phyloP scores from a whole-genome alignment of 1,140 invertebrate species.

The Neodiprion virginianus region DNA sequence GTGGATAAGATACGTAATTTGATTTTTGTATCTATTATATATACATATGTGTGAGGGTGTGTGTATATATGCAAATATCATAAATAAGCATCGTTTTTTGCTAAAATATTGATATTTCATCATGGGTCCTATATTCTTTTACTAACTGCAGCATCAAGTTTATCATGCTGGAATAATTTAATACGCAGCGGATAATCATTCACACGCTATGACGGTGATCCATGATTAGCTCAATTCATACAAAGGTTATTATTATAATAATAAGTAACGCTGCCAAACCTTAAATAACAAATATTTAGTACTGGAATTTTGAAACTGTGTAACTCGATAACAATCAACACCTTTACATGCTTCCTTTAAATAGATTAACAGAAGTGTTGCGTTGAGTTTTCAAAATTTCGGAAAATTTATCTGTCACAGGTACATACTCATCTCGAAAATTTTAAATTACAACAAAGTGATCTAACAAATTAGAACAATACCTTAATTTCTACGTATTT shows the following conservation, averaged over 20 bases:
- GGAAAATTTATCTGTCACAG: neutral
- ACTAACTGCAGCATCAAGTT: neutral
- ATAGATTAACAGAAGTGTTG: neutral
- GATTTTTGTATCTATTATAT: neutral
- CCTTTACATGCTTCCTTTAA: neutral
- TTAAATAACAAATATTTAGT: neutral
- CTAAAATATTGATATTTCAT: neutral
- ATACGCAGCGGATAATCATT: no score
- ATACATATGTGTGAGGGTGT: no score
- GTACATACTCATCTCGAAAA: neutral
- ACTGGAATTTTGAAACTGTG: neutral
- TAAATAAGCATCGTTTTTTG: neutral
- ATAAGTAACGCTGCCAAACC: neutral
- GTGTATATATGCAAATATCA: no score
- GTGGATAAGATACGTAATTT: neutral
- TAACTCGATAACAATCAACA: neutral
- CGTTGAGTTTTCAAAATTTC: neutral
- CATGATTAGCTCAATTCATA: neutral
- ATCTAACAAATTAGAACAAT: neutral
- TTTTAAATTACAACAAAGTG: neutral
- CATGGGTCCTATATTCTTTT: no score
- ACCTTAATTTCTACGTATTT: neutral
- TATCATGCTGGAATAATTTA: neutral
- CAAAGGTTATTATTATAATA: neutral
- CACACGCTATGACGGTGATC: neutral